Percentiles rank a stretch among this genome's conserved stretches.
phyloP scores from a whole-genome alignment of 2,888 invertebrate species.

The Tiphia femorata region DNA sequence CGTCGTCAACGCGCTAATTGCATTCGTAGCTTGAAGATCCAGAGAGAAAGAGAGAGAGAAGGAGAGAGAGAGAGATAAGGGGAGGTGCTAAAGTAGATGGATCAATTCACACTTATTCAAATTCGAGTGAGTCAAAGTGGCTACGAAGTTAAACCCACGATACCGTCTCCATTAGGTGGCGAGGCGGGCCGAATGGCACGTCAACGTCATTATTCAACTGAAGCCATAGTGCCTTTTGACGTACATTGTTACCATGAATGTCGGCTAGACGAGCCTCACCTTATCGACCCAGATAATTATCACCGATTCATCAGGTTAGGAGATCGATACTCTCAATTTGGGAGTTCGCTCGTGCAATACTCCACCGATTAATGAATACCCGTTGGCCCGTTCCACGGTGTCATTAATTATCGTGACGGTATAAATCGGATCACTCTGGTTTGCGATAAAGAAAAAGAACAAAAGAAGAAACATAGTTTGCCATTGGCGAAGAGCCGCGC shows the following conservation, averaged over 20 bases:
- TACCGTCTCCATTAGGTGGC: too few relatives aligned
- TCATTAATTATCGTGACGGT: neutral
- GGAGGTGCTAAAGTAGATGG: too few relatives aligned
- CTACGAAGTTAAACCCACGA: too few relatives aligned
- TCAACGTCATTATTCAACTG: slow-evolving; percentile 29
- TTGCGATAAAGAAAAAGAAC: neutral
- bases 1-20: too few relatives aligned
- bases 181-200: slow-evolving; percentile 10
- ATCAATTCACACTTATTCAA: too few relatives aligned
- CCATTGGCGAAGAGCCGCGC: too few relatives aligned
- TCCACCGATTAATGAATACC: neutral
- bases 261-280: slow-evolving; percentile 13
- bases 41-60: too few relatives aligned
- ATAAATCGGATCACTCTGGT: neutral
- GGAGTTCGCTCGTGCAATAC: neutral
- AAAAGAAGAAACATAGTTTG: neutral
- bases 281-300: slow-evolving; percentile 38
- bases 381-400: neutral
- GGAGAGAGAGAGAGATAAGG: too few relatives aligned
- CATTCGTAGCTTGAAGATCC: too few relatives aligned
- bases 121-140: too few relatives aligned
- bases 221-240: slow-evolving; percentile 22
- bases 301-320: slow-evolving; percentile 20
- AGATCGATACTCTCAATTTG: too few relatives aligned
- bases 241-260: slow-evolving; percentile 27